Conservation (phyloP, 1,140 invertebrate genomes). For the Bombus waltoni region DNA sequence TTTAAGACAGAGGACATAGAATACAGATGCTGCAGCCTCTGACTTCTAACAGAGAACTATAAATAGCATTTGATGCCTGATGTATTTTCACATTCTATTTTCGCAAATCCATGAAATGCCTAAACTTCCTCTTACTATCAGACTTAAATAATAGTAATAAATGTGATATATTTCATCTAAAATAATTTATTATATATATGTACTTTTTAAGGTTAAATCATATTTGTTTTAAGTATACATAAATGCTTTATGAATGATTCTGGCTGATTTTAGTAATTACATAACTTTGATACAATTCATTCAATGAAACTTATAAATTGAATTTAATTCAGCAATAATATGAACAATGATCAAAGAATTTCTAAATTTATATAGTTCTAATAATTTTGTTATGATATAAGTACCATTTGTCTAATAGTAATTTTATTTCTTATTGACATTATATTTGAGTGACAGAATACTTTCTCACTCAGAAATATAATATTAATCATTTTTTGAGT, state of each 20-base stretch:
- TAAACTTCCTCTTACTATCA: conserved; percentile 65
- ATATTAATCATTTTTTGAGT: neutral
- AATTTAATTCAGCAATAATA: neutral
- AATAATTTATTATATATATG: conserved; percentile 11
- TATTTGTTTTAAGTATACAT: neutral
- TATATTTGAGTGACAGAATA: neutral
- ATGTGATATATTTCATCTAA: conserved; percentile 34
- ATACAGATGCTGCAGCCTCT: conserved; percentile 74
- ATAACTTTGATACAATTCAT: conserved; percentile 38
- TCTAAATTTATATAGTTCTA: neutral
- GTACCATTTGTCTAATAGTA: neutral
- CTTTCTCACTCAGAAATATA: neutral
- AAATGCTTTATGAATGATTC: conserved; percentile 16
- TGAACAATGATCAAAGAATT: neutral
- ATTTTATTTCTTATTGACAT: neutral
- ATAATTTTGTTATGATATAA: neutral
- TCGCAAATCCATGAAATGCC: conserved; percentile 75
- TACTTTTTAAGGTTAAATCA: neutral
- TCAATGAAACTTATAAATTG: conserved; percentile 2
- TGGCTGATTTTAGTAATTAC: conserved; percentile 9
- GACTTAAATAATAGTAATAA: conserved; percentile 63
- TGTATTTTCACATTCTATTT: conserved; percentile 78
- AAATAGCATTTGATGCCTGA: conserved; percentile 80
- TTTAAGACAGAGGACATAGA: conserved; percentile 69
- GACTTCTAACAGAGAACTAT: conserved; percentile 80